These are phyloP conservation scores for Manduca sexta DNA, from an alignment of 1,140 invertebrate species.

Conservation along the genomic window DNA sequence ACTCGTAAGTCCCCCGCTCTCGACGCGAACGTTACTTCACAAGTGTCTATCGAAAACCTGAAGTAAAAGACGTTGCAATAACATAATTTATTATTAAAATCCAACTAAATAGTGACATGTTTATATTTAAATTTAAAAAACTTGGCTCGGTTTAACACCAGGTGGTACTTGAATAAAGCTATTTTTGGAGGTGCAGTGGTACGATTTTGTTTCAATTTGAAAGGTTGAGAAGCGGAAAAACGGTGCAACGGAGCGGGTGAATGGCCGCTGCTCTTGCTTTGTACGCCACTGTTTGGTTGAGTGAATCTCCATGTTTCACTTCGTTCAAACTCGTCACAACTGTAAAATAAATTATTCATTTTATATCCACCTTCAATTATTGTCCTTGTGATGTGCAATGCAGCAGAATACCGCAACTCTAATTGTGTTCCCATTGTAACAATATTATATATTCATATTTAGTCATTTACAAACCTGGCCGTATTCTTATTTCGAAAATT, in stretches of 20 bases:
- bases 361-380: constrained; percentile 11
- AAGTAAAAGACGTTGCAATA: background rate
- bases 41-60: too few species aligned
- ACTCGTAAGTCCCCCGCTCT: background rate
- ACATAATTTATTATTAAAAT: background rate
- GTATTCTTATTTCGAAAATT: too few species aligned
- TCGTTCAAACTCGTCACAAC: constrained; percentile 16
- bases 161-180: constrained; percentile 11
- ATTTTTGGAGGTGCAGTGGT: constrained; percentile 30
- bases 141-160: too few species aligned
- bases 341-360: constrained; percentile 18
- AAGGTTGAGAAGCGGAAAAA: constrained; percentile 50
- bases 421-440: too few species aligned
- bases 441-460: too few species aligned
- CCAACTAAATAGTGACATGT: too few species aligned
- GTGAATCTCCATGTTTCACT: constrained; percentile 28
- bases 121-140: too few species aligned
- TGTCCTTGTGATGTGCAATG: too few species aligned
- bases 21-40: too few species aligned
- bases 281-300: constrained; percentile 44
- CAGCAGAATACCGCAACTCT: too few species aligned
- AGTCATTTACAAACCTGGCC: too few species aligned
- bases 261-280: constrained; percentile 49
- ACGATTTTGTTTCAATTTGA: constrained; percentile 55
- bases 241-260: constrained; percentile 40